Evolutionary conservation across 2,113 vertebrate genomes (phyloP), one percentile per base, ranked within the genome.

Genomic region (Ptilorrhoa leucosticta): DNA sequence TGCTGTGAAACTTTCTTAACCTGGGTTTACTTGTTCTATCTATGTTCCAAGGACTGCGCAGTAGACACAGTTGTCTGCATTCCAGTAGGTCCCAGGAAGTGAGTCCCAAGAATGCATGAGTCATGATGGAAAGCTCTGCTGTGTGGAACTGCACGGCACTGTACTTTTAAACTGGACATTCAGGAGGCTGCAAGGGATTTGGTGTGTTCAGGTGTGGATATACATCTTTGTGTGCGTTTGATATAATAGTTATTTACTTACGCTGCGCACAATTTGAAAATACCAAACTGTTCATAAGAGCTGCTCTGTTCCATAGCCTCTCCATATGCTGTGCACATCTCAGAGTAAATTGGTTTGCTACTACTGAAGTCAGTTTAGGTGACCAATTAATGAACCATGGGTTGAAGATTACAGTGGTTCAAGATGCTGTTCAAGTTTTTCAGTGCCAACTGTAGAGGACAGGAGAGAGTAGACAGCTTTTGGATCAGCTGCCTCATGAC

Each of bases 1-100:
- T 87, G 72, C 93, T 94, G 86, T 96, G 95, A 96, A 94, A 85
- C 91, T 77, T 93, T 53, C 37, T 85, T 95, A 90, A 97, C 94
- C 91, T 89, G 39, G 72, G 63, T 93, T 96, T 94, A 18, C 81
- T 94, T 83, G n/a, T 75, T 79, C 58, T n/a, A 37, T 69, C 75
- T 79, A 2, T 76, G 18, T 84, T 97, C 66, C 69, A 92, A 71
- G 63, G 84, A n/a, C 57, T 92, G 37, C 56, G 61, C 63, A 45
- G 65, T 71, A 56, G 54, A 33, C 45, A 61, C 37, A 93, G 44
- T 42, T 92, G 66, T 47, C 57, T 84, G 48, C 57, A 30, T 92
- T 94, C 79, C 65, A 53, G 33, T 21, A 56, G 45, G n/a, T 92
- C 69, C 70, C 31, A 42, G 61, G 61, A 86, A 61, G 50, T 33